Percentiles rank a stretch among this genome's conserved stretches.
Conservation (phyloP, 2,113 vertebrate genomes). For the Andinoacara biseriatus region DNA sequence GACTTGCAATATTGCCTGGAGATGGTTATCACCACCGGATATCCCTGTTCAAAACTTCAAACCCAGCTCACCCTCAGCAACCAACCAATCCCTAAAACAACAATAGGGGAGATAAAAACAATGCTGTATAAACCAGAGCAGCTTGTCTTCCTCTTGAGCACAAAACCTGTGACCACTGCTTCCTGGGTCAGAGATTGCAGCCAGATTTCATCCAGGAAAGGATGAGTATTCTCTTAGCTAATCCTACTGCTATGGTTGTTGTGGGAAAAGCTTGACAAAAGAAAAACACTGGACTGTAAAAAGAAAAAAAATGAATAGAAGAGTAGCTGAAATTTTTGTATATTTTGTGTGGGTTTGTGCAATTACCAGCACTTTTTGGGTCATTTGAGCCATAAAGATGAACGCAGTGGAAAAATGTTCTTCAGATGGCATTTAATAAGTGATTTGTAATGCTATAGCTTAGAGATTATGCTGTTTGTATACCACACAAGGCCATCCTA, state of each 20-base stretch:
- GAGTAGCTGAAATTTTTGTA: slow-evolving; percentile 27
- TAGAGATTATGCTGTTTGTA: slow-evolving; percentile 66
- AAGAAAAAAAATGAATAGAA: slow-evolving; percentile 22
- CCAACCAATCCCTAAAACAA: slow-evolving; percentile 71
- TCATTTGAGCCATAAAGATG: slow-evolving; percentile 40
- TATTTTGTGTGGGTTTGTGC: slow-evolving; percentile 2
- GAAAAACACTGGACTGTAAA: slow-evolving; percentile 25
- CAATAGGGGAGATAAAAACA: slow-evolving; percentile 74
- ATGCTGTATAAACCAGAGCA: slow-evolving; percentile 73
- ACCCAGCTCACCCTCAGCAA: slow-evolving; percentile 58
- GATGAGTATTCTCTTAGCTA: slow-evolving; percentile 70
- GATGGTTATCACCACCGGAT: slow-evolving; percentile 75
- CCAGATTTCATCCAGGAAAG: slow-evolving; percentile 75
- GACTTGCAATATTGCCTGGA: slow-evolving; percentile 53
- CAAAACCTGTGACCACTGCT: slow-evolving; percentile 61
- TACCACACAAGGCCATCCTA: slow-evolving; percentile 58
- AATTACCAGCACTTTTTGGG: slow-evolving; percentile 14
- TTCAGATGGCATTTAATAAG: slow-evolving; percentile 52
- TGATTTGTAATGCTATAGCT: slow-evolving; percentile 71
- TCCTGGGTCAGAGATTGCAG: slow-evolving; percentile 65
- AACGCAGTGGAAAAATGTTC: slow-evolving; percentile 39
- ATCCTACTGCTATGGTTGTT: slow-evolving; percentile 65
- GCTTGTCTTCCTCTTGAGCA: slow-evolving; percentile 74
- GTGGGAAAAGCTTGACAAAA: slow-evolving; percentile 48
- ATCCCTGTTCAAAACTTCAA: slow-evolving; percentile 65